Conservation (phyloP, 2,797 vertebrate genomes). For the Telmatherina bonti region DNA sequence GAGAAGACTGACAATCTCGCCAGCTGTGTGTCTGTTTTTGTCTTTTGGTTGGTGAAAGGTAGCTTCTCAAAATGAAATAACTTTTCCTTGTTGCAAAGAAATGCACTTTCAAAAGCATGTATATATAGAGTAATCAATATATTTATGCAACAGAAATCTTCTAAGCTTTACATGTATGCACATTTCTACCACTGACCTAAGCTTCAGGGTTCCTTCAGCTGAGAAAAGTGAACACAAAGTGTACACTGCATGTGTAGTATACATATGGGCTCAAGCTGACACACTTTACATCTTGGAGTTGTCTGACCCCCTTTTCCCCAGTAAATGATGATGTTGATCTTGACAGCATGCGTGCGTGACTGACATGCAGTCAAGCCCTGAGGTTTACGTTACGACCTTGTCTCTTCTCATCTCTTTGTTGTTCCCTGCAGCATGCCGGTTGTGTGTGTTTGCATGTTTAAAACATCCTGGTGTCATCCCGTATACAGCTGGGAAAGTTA, state of each 20-base stretch:
- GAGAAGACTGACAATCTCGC: conserved; percentile 20
- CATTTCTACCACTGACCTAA: conserved; percentile 7
- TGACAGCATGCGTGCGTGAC: conserved; percentile 59
- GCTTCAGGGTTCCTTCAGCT: conserved; percentile 7
- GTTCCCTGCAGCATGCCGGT: conserved; percentile 38
- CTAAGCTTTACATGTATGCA: conserved; percentile 9
- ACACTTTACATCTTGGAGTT: conserved; percentile 21
- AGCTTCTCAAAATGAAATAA: conserved; percentile 26
- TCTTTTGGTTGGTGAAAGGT: conserved; percentile 1
- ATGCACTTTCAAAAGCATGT: conserved; percentile 23
- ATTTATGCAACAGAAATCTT: conserved; percentile 6
- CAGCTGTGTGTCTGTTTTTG: conserved; percentile 20
- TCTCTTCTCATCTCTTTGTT: conserved; percentile 49
- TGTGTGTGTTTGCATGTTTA: conserved; percentile 30
- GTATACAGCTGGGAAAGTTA: conserved; percentile 24
- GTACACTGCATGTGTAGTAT: neutral
- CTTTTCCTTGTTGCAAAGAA: conserved; percentile 25
- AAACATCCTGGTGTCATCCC: conserved; percentile 41
- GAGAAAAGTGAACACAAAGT: neutral
- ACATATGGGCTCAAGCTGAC: conserved; percentile 12
- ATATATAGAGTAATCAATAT: conserved; percentile 33
- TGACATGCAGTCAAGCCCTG: conserved; percentile 58
- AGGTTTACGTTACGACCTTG: conserved; percentile 57
- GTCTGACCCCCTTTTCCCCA: conserved; percentile 37
- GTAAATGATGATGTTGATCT: conserved; percentile 57